Base-by-base conservation (phyloP, 2,113 vertebrate genomes). In the Vireo altiloquus region DNA sequence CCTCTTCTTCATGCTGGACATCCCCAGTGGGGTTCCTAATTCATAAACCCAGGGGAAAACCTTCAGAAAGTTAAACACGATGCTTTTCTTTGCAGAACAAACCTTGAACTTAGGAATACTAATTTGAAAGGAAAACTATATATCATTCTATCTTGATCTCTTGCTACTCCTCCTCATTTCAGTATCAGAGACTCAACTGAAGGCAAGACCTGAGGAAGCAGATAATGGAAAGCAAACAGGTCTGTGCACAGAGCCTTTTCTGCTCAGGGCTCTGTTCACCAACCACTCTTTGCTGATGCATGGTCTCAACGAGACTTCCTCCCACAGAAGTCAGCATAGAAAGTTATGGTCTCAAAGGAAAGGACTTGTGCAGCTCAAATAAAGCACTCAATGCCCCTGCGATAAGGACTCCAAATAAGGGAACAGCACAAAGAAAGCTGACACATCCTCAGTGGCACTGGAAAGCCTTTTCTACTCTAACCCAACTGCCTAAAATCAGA, bases 141-240 rank as follows among this genome's bases (percentile, higher is more conserved):
- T 13, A 4, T 15, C 18, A 20, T 25, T 77, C 21, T 54, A 15
- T 22, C 50, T 39, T 64, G 30, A 24, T 35, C 30, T 40, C 24
- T 56, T 53, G 4, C 33, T 65, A 3, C 28, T 66, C 25, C 23
- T 42, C 39, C 42, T 40, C 64, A 50, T 49, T 60, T 50, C 40
- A 44, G 13, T 14, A 52, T 15, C 33, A 66, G 18, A 64, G 24
- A 42, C 18, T 20, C n/a, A 50, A 10, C 0, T 7, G 30, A 60
- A 69, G 19, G 13, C 56, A 82, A 60, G 11, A 54, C 31, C 23
- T 19, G 28, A 82, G 17, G 18, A 42, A 56, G 40, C 15, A 60
- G 44, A 40, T 0, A 17, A 39, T 8, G 15, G 17, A 74, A 77
- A 72, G 37, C 15, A 63, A 54, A 54, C 7, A 2, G 0, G 1